Evolutionary conservation across 2,888 invertebrate species (phyloP).

Genomic region (Synanthedon andrenaeformis): DNA sequence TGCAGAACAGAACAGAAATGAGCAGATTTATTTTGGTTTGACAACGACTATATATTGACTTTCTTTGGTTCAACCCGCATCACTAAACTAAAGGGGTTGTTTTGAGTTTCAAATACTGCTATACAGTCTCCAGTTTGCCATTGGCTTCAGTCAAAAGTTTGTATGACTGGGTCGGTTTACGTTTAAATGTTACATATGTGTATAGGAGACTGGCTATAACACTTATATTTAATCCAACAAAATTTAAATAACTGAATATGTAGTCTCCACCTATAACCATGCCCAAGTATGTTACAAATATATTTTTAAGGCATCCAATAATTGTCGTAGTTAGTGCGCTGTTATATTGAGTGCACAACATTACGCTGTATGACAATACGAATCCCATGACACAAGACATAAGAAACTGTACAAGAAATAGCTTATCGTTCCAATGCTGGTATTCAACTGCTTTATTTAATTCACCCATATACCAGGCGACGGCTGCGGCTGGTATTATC

Average conservation of each 20-base stretch:
- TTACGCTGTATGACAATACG: constrained; percentile 92
- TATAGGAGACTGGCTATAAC: constrained; percentile 87
- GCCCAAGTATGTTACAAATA: constrained; percentile 96
- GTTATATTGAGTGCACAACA: constrained; percentile 95
- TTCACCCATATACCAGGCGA: constrained; percentile 84
- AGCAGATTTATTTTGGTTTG: too few species aligned
- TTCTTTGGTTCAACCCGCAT: constrained; percentile 44
- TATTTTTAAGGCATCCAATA: constrained; percentile 97
- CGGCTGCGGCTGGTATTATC: constrained; percentile 78
- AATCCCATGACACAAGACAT: constrained; percentile 98
- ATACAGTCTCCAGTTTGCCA: constrained; percentile 52
- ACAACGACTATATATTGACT: too few species aligned
- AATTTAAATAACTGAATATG: constrained; percentile 93
- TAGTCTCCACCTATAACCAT: constrained; percentile 99
- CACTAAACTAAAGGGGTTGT: constrained; percentile 30
- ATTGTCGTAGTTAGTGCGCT: constrained; percentile 99
- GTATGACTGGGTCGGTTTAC: constrained; percentile 57
- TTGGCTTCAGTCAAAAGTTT: constrained; percentile 31
- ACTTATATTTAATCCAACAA: constrained; percentile 96
- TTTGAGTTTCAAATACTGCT: constrained; percentile 25
- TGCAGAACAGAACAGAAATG: too few species aligned
- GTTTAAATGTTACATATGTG: constrained; percentile 87
- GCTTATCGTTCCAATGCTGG: constrained; percentile 77
- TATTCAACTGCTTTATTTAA: constrained; percentile 75
- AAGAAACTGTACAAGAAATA: constrained; percentile 85